phyloP scores from a whole-genome alignment of 1,140 invertebrate genomes.

The Aphelenchoides fujianensis region DNA sequence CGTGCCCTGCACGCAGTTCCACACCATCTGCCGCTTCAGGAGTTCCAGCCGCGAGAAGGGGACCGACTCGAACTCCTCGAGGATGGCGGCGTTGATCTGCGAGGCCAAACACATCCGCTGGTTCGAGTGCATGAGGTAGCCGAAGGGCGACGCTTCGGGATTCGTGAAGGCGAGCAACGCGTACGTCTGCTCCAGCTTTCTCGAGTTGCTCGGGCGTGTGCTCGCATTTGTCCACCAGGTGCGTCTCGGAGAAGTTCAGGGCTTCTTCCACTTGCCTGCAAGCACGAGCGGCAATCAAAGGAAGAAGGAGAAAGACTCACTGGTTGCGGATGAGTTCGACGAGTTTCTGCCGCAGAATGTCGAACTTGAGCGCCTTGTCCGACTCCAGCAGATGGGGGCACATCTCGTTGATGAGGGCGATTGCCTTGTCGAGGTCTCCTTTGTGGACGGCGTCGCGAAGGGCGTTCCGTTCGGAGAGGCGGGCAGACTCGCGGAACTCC shows the following conservation, averaged over 20 bases:
- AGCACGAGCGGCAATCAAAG: too few species aligned
- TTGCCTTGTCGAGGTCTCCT: slow-evolving; percentile 87
- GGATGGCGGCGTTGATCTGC: slow-evolving; percentile 38
- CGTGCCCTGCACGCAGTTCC: slow-evolving; percentile 30
- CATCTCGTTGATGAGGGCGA: slow-evolving; percentile 83
- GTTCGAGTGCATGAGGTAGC: slow-evolving; percentile 83
- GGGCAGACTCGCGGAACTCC: slow-evolving; percentile 65
- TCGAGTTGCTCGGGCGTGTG: slow-evolving; percentile 35
- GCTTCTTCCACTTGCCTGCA: slow-evolving; percentile 48
- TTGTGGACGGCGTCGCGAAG: slow-evolving; percentile 90
- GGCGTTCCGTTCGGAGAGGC: slow-evolving; percentile 84
- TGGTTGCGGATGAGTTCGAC: slow-evolving; percentile 49
- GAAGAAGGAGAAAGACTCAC: slow-evolving; percentile 7
- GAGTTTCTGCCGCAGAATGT: slow-evolving; percentile 71
- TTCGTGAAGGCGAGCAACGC: slow-evolving; percentile 94
- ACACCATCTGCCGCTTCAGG: slow-evolving; percentile 41
- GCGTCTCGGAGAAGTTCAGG: slow-evolving; percentile 38
- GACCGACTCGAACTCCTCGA: slow-evolving; percentile 14
- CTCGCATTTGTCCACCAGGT: slow-evolving; percentile 42
- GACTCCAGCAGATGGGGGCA: slow-evolving; percentile 91
- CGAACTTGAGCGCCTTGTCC: slow-evolving; percentile 90
- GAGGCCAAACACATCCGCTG: slow-evolving; percentile 71
- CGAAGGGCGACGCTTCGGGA: slow-evolving; percentile 87
- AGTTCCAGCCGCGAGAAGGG: slow-evolving; percentile 33
- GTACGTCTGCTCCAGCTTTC: slow-evolving; percentile 74